Percentiles rank a stretch among this genome's conserved stretches.
phyloP scores from a whole-genome alignment of 2,888 invertebrate species.

The Bruchidius siliquastri region DNA sequence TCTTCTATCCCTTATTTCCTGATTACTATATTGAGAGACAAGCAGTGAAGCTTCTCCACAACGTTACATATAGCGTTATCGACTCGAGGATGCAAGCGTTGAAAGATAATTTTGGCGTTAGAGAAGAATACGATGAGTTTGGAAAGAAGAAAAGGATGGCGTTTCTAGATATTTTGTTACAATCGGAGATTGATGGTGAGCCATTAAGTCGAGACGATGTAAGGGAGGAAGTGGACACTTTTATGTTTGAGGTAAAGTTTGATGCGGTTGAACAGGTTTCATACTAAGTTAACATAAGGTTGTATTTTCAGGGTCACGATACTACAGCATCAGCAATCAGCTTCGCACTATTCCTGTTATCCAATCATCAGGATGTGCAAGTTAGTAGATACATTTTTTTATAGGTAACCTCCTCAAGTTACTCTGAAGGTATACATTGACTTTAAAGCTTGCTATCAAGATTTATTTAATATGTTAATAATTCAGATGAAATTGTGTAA shows the following conservation, averaged over 20 bases:
- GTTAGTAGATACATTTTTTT: conserved; percentile 22
- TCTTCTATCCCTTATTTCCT: conserved; percentile 53
- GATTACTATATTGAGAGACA: conserved; percentile 51
- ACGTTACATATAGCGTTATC: conserved; percentile 1
- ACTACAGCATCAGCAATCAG: conserved; percentile 48
- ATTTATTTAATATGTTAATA: too few species aligned
- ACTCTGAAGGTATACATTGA: too few species aligned
- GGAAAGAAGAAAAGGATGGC: conserved; percentile 56
- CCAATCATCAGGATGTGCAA: conserved; percentile 45
- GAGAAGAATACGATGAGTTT: conserved; percentile 1
- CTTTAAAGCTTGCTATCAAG: too few species aligned
- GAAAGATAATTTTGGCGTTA: conserved; percentile 29
- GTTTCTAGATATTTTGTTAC: conserved; percentile 63
- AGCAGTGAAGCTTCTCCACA: conserved; percentile 26
- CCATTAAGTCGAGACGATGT: conserved; percentile 57
- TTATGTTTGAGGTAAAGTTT: conserved; percentile 61
- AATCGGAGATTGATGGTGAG: conserved; percentile 52
- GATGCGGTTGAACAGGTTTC: too few species aligned
- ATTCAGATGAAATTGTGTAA: too few species aligned
- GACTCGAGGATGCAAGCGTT: conserved; percentile 36
- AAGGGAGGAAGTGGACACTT: conserved; percentile 68
- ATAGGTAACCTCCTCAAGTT: too few species aligned
- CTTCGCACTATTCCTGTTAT: conserved; percentile 45
- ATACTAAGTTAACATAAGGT: background rate
- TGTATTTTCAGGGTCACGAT: conserved; percentile 43